Evolutionary conservation across 2,797 vertebrate species (phyloP).

Genomic region (Pampus argenteus): DNA sequence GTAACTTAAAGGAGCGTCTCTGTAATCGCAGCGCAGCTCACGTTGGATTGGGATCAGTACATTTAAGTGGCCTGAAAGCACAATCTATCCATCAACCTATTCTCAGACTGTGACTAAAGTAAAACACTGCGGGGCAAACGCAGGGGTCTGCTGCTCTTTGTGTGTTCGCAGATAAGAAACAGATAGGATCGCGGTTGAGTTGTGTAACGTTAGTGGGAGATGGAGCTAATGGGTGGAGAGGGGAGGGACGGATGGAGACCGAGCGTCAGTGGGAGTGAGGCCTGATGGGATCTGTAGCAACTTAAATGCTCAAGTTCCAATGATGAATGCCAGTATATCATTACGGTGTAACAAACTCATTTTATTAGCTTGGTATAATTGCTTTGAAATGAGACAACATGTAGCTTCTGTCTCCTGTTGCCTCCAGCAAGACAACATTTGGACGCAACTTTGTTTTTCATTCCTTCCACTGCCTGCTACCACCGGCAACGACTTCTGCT

Average conservation of each 20-base stretch:
- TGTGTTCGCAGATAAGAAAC: slow-evolving; percentile 38
- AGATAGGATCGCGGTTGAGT: slow-evolving; percentile 42
- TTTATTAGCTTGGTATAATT: slow-evolving; percentile 12
- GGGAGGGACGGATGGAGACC: not conserved
- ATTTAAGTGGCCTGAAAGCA: slow-evolving; percentile 24
- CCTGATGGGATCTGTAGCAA: slow-evolving; percentile 40
- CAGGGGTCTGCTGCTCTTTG: slow-evolving; percentile 18
- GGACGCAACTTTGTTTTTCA: slow-evolving; percentile 8
- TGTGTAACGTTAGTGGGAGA: slow-evolving; percentile 49
- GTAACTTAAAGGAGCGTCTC: not conserved
- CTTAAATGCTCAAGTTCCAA: not conserved
- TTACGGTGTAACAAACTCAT: slow-evolving; percentile 16
- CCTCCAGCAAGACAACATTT: slow-evolving; percentile 22
- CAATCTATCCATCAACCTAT: slow-evolving; percentile 43
- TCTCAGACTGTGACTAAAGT: slow-evolving; percentile 46
- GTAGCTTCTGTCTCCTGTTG: slow-evolving; percentile 27
- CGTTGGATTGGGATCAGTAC: slow-evolving; percentile 33
- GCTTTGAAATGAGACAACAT: slow-evolving; percentile 3
- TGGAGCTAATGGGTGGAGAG: slow-evolving; percentile 20
- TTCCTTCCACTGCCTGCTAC: slow-evolving; percentile 17
- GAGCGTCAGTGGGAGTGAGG: slow-evolving; percentile 23
- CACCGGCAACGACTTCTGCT: slow-evolving; percentile 6
- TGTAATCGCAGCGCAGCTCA: slow-evolving; percentile 21
- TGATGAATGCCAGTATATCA: not conserved
- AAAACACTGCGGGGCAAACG: slow-evolving; percentile 36